These are phyloP conservation scores for Brachionus sp. DNA, from an alignment of 1,140 invertebrate genomes.

Conservation along the genomic window DNA sequence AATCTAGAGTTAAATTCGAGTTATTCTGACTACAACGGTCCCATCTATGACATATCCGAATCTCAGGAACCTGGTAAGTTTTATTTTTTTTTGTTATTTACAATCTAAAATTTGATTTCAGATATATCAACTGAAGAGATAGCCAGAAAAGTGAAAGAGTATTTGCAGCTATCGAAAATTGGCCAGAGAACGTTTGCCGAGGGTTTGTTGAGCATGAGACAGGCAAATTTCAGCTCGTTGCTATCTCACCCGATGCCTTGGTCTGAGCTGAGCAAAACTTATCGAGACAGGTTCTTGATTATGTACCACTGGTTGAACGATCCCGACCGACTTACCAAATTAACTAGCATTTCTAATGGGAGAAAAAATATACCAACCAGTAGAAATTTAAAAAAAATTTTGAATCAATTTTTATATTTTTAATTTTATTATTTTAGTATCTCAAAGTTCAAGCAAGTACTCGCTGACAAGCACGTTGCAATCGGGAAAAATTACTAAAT, in stretches of 20 bases:
- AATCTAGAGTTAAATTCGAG: neutral
- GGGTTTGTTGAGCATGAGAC: constrained; percentile 30
- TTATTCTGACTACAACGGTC: neutral
- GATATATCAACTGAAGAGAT: constrained; percentile 30
- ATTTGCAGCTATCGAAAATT: constrained; percentile 9
- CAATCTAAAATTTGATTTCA: neutral
- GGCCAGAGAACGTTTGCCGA: constrained; percentile 23
- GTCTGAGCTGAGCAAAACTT: constrained; percentile 36
- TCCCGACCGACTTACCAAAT: constrained; percentile 12
- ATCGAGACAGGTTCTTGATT: constrained; percentile 11
- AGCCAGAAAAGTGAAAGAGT: constrained; percentile 33
- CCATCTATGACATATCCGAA: neutral
- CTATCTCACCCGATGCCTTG: constrained; percentile 32
- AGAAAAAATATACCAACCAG: neutral
- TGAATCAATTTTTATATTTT: neutral
- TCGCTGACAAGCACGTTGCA: neutral
- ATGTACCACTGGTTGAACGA: constrained; percentile 41
- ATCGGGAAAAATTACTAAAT: neutral
- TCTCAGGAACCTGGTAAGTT: neutral
- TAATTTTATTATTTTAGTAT: neutral
- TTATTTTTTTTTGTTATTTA: neutral
- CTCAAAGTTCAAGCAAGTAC: neutral
- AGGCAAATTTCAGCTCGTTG: constrained; percentile 39
- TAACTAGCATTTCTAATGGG: neutral
- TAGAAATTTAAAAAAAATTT: neutral